Percentiles rank a stretch among this genome's conserved stretches.
Evolutionary conservation across 2,113 vertebrate genomes (phyloP).

Genomic region (Oncorhynchus masou): DNA sequence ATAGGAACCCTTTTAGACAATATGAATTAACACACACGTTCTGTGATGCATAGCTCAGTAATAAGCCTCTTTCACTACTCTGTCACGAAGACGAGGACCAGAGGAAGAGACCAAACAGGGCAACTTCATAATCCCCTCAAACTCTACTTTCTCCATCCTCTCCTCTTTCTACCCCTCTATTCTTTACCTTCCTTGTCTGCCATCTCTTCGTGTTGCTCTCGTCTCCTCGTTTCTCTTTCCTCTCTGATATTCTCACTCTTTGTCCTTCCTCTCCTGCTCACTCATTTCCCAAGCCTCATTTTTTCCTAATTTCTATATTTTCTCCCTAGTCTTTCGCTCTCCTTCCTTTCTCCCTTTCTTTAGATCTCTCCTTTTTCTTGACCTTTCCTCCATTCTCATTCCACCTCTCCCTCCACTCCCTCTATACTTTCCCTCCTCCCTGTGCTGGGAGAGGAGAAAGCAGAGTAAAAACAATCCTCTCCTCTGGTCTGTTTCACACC

Average conservation of each 20-base stretch:
- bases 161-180: constrained; percentile 4
- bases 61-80: constrained; percentile 48
- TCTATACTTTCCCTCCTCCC: neutral
- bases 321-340: neutral
- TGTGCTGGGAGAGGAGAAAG: too few relatives aligned
- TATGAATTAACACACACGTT: constrained; percentile 52
- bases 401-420: neutral
- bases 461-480: too few relatives aligned
- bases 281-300: too few relatives aligned
- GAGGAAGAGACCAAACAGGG: constrained; percentile 45
- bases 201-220: neutral
- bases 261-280: constrained; percentile 16
- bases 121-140: too few relatives aligned
- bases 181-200: constrained; percentile 8
- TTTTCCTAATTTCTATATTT: neutral
- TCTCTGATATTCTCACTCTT: constrained; percentile 38
- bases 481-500: constrained; percentile 17
- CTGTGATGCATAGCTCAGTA: too few relatives aligned
- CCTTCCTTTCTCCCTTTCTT: constrained; percentile 42
- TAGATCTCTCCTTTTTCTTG: constrained; percentile 23
- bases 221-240: constrained; percentile 7
- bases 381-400: constrained; percentile 19
- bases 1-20: constrained; percentile 37
- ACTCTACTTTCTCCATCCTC: constrained; percentile 1
- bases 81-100: constrained; percentile 66